Percentiles rank a stretch among this genome's conserved stretches.
phyloP scores from a whole-genome alignment of 2,888 invertebrate genomes.

The Boloria selene region DNA sequence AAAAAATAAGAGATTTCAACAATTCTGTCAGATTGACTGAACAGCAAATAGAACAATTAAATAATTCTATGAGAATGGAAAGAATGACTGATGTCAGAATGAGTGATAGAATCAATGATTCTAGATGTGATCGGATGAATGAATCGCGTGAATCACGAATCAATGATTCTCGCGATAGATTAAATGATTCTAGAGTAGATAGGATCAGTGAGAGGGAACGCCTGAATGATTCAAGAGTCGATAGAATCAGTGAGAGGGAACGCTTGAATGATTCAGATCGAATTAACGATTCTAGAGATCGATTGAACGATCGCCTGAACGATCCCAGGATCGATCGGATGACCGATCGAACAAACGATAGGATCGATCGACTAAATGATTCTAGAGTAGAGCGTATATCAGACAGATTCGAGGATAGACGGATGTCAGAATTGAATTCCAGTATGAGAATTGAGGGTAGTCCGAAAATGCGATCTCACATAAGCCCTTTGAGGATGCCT shows the following conservation, averaged over 20 bases:
- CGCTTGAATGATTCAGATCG: slow-evolving; percentile 46
- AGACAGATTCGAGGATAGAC: slow-evolving; percentile 55
- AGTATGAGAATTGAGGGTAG: slow-evolving; percentile 69
- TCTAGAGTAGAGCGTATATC: slow-evolving; percentile 39
- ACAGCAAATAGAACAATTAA: slow-evolving; percentile 55
- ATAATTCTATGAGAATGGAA: slow-evolving; percentile 54
- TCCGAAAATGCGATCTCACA: slow-evolving; percentile 64
- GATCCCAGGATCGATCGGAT: slow-evolving; percentile 43
- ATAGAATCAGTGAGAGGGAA: slow-evolving; percentile 33
- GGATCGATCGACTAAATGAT: slow-evolving; percentile 43
- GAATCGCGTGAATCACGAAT: slow-evolving; percentile 48
- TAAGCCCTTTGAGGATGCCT: slow-evolving; percentile 63
- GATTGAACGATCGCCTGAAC: slow-evolving; percentile 43
- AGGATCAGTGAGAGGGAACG: slow-evolving; percentile 35
- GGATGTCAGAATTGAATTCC: slow-evolving; percentile 64
- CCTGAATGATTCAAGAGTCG: slow-evolving; percentile 44
- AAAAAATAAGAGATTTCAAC: slow-evolving; percentile 58
- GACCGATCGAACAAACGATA: slow-evolving; percentile 43
- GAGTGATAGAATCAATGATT: slow-evolving; percentile 52
- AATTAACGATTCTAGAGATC: slow-evolving; percentile 43
- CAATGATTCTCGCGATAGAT: slow-evolving; percentile 47
- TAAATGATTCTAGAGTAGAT: slow-evolving; percentile 52
- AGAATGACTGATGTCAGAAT: slow-evolving; percentile 52
- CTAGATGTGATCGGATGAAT: slow-evolving; percentile 50
- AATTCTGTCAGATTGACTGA: slow-evolving; percentile 53